Conservation (phyloP, 2,888 invertebrate species). For the Microchrysa polita region DNA sequence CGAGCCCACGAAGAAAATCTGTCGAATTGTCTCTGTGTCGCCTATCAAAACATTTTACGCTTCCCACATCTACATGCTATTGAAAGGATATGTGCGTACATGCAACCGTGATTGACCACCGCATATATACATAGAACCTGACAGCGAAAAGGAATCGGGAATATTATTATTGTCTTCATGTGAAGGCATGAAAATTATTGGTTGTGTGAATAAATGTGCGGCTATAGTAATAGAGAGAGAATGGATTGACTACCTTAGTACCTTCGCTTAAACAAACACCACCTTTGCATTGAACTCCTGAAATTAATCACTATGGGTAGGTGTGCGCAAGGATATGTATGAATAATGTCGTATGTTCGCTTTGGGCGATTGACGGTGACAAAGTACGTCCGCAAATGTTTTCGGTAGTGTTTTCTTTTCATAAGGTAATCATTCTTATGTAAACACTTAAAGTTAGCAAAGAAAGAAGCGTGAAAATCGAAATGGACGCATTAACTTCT, state of each 20-base stretch:
- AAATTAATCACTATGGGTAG: constrained; percentile 26
- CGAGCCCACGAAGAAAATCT: constrained; percentile 34
- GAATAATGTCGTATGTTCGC: not conserved
- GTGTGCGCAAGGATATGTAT: constrained; percentile 21
- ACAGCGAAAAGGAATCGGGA: not conserved
- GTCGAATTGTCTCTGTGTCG: constrained; percentile 37
- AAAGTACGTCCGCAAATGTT: constrained; percentile 28
- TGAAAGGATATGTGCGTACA: constrained; percentile 11
- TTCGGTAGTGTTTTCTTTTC: constrained; percentile 45
- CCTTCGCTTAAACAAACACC: constrained; percentile 28
- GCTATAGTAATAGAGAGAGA: constrained; percentile 37
- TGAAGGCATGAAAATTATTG: constrained; percentile 25
- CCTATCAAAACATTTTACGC: constrained; percentile 44
- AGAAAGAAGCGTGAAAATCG: constrained; percentile 40
- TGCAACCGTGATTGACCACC: constrained; percentile 33
- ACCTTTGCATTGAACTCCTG: constrained; percentile 6
- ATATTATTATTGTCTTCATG: not conserved
- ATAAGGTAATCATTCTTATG: constrained; percentile 45
- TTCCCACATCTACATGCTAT: constrained; percentile 32
- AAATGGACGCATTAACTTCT: constrained; percentile 61
- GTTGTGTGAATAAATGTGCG: constrained; percentile 13
- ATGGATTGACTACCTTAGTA: constrained; percentile 26
- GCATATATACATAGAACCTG: too few relatives aligned
- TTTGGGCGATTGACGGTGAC: constrained; percentile 9
- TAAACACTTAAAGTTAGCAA: constrained; percentile 41